A percentile compares a stretch with the other conserved stretches of the same genome.
Conservation (phyloP, 2,113 vertebrate genomes). For the Malurus alboscapulatus region DNA sequence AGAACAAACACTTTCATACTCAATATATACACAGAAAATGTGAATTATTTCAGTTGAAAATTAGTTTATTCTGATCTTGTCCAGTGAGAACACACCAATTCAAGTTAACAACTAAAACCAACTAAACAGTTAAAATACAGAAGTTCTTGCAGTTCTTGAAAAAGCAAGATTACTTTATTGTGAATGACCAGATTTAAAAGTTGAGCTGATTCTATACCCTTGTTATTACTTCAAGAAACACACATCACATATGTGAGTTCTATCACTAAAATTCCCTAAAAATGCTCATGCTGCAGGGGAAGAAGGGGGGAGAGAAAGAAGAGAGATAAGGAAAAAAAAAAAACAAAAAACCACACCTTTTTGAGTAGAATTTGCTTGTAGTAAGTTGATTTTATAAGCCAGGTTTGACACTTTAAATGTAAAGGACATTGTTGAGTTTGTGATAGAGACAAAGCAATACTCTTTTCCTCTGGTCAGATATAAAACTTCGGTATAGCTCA, state of each 20-base stretch:
- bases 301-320: not conserved
- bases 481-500: not conserved
- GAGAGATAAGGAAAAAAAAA: not conserved
- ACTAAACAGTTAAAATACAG: not conserved
- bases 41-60: not conserved
- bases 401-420: not conserved
- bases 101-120: not conserved
- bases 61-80: not conserved
- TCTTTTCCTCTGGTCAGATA: not conserved
- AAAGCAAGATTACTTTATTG: not conserved
- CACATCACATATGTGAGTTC: not conserved
- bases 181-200: not conserved
- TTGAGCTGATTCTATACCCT: not conserved
- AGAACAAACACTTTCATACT: not conserved
- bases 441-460: not conserved
- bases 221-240: not conserved
- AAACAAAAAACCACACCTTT: not conserved
- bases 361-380: not conserved
- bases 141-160: not conserved
- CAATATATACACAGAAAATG: not conserved
- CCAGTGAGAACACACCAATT: not conserved
- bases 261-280: not conserved
- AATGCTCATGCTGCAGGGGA: accelerated
- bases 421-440: not conserved
- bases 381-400: not conserved